Percentiles rank a stretch among this genome's conserved stretches.
Conservation (phyloP, 2,113 vertebrate species). For the Muntiacus muntjak region DNA sequence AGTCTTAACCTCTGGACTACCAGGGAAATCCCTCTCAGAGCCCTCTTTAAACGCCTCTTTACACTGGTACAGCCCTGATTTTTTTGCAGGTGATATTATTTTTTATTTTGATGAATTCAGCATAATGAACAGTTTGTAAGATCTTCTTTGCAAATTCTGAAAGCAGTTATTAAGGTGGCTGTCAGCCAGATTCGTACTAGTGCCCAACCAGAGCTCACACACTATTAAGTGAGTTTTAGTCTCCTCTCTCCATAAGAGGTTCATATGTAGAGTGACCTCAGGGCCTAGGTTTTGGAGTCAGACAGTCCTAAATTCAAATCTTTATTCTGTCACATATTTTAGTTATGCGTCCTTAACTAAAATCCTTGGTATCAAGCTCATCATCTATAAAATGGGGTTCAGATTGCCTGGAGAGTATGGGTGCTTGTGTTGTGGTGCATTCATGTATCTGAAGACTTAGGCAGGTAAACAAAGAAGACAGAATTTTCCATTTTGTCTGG, state of each 20-base stretch:
- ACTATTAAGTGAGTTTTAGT: constrained; percentile 80
- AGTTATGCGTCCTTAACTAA: background rate
- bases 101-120: constrained; percentile 85
- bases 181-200: constrained; percentile 87
- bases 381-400: background rate
- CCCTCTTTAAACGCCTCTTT: background rate
- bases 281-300: background rate
- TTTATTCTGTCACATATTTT: background rate
- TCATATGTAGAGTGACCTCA: background rate
- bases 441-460: constrained; percentile 94
- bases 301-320: background rate
- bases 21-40: background rate
- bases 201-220: constrained; percentile 91
- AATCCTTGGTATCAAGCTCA: background rate
- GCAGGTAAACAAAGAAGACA: constrained; percentile 81
- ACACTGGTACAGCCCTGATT: background rate
- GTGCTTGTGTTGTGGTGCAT: constrained; percentile 93
- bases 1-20: background rate
- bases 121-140: constrained; percentile 92
- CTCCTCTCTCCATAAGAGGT: background rate
- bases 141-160: constrained; percentile 94
- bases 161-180: constrained; percentile 95
- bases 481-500: background rate
- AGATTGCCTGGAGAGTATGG: constrained; percentile 84
- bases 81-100: background rate